Conservation (phyloP, 2,888 invertebrate genomes). For the Strigamia transsilvanica region DNA sequence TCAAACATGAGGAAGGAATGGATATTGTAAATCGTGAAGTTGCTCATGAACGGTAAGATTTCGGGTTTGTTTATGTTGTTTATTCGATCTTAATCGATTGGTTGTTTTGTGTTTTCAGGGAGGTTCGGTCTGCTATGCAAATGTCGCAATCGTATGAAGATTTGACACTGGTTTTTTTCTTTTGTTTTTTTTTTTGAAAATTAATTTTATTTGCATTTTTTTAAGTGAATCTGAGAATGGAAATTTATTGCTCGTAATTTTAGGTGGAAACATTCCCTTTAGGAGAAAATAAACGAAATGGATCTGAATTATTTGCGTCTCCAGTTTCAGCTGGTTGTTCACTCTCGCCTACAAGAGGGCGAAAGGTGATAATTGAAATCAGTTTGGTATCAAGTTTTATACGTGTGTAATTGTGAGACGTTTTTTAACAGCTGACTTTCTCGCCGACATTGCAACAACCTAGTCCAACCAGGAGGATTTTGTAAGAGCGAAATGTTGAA, state of each 20-base stretch:
- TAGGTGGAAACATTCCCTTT: constrained; percentile 41
- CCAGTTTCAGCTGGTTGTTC: constrained; percentile 61
- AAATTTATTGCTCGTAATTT: constrained; percentile 5
- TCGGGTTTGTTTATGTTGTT: background rate
- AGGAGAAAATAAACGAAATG: constrained; percentile 59
- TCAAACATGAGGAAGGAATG: constrained; percentile 83
- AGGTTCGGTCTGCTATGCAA: constrained; percentile 89
- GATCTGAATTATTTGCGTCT: constrained; percentile 64
- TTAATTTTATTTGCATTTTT: background rate
- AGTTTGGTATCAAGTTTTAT: background rate
- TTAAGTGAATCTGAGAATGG: background rate
- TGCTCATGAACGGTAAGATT: constrained; percentile 76
- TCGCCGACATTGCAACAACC: constrained; percentile 72
- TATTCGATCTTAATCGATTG: background rate
- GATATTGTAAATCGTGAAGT: constrained; percentile 84
- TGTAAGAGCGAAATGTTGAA: constrained; percentile 63
- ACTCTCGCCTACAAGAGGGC: constrained; percentile 63
- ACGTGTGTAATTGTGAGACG: background rate
- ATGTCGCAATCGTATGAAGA: constrained; percentile 96
- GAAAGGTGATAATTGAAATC: constrained; percentile 57
- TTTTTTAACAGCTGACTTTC: constrained; percentile 67
- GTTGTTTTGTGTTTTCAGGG: constrained; percentile 65
- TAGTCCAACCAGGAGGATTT: constrained; percentile 81
- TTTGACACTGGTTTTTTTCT: constrained; percentile 72
- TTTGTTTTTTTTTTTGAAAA: background rate